Evolutionary conservation across 2,797 vertebrate species (phyloP).

Genomic region (Clamator glandarius): DNA sequence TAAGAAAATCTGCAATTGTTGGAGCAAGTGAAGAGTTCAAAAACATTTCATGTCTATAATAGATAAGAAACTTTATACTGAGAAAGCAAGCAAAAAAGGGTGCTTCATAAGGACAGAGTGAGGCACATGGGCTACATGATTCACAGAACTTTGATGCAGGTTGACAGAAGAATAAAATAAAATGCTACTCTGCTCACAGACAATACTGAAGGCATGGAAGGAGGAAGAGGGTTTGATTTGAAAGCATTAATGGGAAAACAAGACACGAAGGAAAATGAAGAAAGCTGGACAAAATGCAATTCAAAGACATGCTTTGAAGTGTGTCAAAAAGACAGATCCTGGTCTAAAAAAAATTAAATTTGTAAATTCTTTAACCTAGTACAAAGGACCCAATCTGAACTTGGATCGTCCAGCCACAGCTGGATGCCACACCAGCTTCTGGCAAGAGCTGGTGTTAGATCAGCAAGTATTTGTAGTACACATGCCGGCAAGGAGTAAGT

Average conservation of each 20-base stretch:
- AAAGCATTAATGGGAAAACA: neutral
- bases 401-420: neutral
- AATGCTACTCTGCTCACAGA: neutral
- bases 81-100: neutral
- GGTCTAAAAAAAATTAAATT: neutral
- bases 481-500: neutral
- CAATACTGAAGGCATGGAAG: neutral
- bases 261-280: neutral
- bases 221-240: neutral
- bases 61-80: neutral
- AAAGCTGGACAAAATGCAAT: neutral
- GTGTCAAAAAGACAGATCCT: neutral
- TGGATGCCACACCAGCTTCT: too few species aligned
- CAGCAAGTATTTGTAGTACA: neutral
- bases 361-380: neutral
- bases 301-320: neutral
- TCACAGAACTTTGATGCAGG: neutral
- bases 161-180: neutral
- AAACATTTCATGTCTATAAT: neutral
- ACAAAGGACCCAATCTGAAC: neutral
- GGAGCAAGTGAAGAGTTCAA: neutral
- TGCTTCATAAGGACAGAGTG: neutral
- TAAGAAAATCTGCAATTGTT: neutral
- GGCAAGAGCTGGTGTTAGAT: neutral
- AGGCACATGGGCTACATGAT: neutral